Evolutionary conservation across 2,888 invertebrate genomes (phyloP), one percentile per base, ranked within the genome.

Genomic region (Amaurobius ferox): DNA sequence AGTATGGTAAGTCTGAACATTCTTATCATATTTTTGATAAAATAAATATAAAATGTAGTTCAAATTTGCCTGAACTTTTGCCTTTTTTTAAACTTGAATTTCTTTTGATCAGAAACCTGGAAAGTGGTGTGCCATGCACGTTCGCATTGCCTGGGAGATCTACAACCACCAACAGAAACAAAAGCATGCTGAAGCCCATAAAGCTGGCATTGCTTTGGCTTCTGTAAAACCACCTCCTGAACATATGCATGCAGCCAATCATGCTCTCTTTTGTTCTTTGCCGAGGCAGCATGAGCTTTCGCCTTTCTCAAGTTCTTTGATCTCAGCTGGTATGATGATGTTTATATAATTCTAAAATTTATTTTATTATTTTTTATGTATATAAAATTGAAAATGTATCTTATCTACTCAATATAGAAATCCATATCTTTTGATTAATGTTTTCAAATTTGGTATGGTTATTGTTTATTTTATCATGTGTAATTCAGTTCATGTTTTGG

Each of bases 71-170:
- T 35, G 5, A 7, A 7, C 11, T 35, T 35, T 11, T 11, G 6
- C 61, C 28, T 0, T 29, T 67, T 11, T 67, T 29, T n/a, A 26
- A 30, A 7, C 19, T 35, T 16, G 19, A 32, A 19, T 32, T 55
- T 78, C 0, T 73, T 79, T 16, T 11, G 55, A 73, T 72, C 92
- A 97, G 97, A 98, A 97, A 94, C 95, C 96, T 89, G 98, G 98
- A 88, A 97, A 97, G 91, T 99, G 98, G 98, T 98, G 98, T 93
- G 97, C 98, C 44, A 98, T 98, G 96, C 98, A 99, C 92, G 98
- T 98, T 26, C 94, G 97, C 88, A 97, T 99, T 90, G 98, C 98
- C 88, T 98, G 98, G 98, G 98, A 98, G 92, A 98, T 99, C 90
- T 98, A 98, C 93, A 96, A 97, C 90, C 96, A 98, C 90, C 98